phyloP scores from a whole-genome alignment of 2,888 invertebrate genomes.

The Axea sp. region DNA sequence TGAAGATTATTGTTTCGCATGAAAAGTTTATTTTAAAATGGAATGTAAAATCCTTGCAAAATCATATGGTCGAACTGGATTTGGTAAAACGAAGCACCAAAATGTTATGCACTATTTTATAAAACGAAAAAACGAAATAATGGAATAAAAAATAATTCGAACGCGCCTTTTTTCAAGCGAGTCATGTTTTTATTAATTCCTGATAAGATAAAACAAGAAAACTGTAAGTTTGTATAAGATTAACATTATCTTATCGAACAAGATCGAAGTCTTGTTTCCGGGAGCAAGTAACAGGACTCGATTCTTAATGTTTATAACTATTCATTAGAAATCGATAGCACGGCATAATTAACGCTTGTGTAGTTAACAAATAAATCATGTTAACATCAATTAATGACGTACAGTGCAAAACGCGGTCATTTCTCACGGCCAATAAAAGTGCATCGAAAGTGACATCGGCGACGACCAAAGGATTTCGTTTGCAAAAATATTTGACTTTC shows the following conservation, averaged over 20 bases:
- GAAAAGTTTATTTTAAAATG: too few relatives aligned
- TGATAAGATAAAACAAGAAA: too few relatives aligned
- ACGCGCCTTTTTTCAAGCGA: too few relatives aligned
- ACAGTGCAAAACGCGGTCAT: conserved; percentile 17
- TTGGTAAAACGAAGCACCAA: too few relatives aligned
- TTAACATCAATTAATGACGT: conserved; percentile 40
- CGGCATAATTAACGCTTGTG: conserved; percentile 37
- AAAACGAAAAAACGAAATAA: too few relatives aligned
- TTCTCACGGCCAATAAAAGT: conserved; percentile 35
- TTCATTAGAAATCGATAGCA: conserved; percentile 53
- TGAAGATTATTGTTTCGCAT: too few relatives aligned
- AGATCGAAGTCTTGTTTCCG: conserved; percentile 32
- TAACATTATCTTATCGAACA: conserved; percentile 17
- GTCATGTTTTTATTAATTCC: too few relatives aligned
- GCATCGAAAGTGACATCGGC: conserved; percentile 49
- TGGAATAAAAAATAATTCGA: too few relatives aligned
- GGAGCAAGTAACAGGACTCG: conserved; percentile 18
- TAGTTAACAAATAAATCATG: conserved; percentile 52
- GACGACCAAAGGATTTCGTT: conserved; percentile 16
- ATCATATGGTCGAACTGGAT: too few relatives aligned
- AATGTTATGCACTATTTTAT: too few relatives aligned
- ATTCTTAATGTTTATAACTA: conserved; percentile 33
- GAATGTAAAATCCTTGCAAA: too few relatives aligned
- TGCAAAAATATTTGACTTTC: conserved; percentile 41
- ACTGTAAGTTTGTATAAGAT: neutral